Conservation (phyloP, 1,140 invertebrate genomes). For the Ips typographus region DNA sequence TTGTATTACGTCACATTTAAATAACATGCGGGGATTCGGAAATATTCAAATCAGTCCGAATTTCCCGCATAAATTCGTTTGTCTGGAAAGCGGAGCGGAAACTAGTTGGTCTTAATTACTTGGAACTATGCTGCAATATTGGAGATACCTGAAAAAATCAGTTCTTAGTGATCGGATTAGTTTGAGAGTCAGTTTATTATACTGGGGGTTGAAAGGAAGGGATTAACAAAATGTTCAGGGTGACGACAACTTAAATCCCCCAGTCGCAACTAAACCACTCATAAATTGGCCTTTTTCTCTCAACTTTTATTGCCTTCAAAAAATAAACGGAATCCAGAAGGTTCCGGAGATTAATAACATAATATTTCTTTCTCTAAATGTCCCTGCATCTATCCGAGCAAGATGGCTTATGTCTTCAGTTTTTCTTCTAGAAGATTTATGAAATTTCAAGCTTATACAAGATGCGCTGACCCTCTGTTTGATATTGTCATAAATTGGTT, state of each 20-base stretch:
- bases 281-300: conserved; percentile 24
- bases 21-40: conserved; percentile 35
- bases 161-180: too few species aligned
- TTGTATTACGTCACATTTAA: conserved; percentile 43
- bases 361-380: conserved; percentile 37
- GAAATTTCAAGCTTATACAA: conserved; percentile 32
- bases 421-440: conserved; percentile 29
- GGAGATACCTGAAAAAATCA: too few species aligned
- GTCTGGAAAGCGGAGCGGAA: conserved; percentile 5
- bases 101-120: conserved; percentile 2
- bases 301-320: conserved; percentile 28
- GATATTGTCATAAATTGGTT: conserved; percentile 22
- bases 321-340: conserved; percentile 32
- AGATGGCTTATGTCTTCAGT: conserved; percentile 35
- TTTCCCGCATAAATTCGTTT: conserved; percentile 21
- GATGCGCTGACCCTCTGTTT: conserved; percentile 26
- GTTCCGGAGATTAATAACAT: conserved; percentile 36
- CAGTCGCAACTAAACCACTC: conserved; percentile 22
- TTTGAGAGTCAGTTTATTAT: too few species aligned
- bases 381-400: conserved; percentile 35
- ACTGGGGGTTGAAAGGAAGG: background rate
- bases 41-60: conserved; percentile 28
- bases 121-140: conserved; percentile 1
- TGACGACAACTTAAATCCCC: conserved; percentile 15
- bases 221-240: background rate